phyloP scores from a whole-genome alignment of 2,113 vertebrate species.

The Leptocoma aspasia region DNA sequence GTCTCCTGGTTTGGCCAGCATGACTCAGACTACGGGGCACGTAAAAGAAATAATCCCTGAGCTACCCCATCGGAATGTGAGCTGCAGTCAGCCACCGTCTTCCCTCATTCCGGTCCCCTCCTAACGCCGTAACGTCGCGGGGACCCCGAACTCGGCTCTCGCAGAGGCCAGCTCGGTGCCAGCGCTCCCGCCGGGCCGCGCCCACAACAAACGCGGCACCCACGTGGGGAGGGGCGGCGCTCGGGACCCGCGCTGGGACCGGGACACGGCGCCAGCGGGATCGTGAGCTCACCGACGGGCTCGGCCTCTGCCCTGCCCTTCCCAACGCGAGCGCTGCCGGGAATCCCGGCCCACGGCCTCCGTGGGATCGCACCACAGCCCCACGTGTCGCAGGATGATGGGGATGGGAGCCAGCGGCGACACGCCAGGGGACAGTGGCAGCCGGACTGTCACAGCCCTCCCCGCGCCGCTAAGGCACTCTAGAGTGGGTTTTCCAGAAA shows the following conservation, averaged over 20 bases:
- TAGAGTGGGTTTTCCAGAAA: too few relatives aligned
- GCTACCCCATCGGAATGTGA: not conserved
- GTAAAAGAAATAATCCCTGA: not conserved
- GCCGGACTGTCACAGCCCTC: not conserved
- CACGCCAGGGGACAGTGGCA: not conserved
- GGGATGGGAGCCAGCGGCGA: not conserved
- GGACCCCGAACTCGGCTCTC: not conserved
- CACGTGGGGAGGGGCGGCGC: not conserved
- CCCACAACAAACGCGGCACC: not conserved
- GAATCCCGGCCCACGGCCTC: not conserved
- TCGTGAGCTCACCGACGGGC: fast-evolving
- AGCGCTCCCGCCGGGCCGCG: too few relatives aligned
- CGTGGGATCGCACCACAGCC: not conserved
- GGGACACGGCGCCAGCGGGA: not conserved
- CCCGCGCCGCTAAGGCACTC: too few relatives aligned
- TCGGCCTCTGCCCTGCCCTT: not conserved
- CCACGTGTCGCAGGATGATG: not conserved
- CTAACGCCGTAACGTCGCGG: not conserved
- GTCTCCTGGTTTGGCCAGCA: not conserved
- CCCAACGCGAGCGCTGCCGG: not conserved
- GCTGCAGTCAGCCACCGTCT: not conserved
- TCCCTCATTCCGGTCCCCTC: not conserved
- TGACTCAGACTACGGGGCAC: not conserved
- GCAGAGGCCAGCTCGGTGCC: fast-evolving
- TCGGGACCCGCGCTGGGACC: not conserved